Evolutionary conservation across 1,140 invertebrate species (phyloP), one percentile per base, ranked within the genome.

Genomic region (Pygmarrhopalites habei): DNA sequence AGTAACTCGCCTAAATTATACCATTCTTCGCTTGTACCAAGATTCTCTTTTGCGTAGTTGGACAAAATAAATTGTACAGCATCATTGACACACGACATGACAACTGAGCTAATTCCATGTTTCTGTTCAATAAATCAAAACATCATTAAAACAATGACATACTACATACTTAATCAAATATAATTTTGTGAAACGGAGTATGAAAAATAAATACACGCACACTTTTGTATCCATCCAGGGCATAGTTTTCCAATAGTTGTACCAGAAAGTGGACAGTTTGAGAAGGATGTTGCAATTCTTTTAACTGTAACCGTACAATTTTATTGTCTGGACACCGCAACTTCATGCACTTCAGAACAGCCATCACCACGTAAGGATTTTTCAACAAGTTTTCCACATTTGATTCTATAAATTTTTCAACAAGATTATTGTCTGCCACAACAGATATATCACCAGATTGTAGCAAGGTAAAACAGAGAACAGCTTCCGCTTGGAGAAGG

Each of bases 401-500:
- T 0, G 28, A 60, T 28, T 41, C 23, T 7, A 68, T 17, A 55
- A 60, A 68, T 25, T 30, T 39, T 7, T 51, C 39, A 39, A 68
- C 60, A 26, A 1, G 21, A 10, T 26, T 21, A 46, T 58, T 51
- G 21, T 66, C 47, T 1, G 7, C 19, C 2, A 2, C 23, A 2
- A 14, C n/a, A 26, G 29, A 26, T 0, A 25, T 2, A 15, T 62
- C 60, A 0, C 65, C 65, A 23, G 39, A 19, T 53, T 66, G 65
- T 1, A 62, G 19, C 29, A 66, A 28, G 7, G 44, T 23, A 26
- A 51, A 66, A n/a, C 55, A 52, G 1, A 66, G 25, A n/a, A 66
- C 21, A n/a, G 60, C 59, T 58, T 66, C 65, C 3, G 65, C 65
- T 39, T 53, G 29, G 17, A 66, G 5, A 26, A 62, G 52, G 25